A percentile compares a stretch with the other conserved stretches of the same genome.
phyloP scores from a whole-genome alignment of 2,797 vertebrate genomes.

The Diceros bicornis region DNA sequence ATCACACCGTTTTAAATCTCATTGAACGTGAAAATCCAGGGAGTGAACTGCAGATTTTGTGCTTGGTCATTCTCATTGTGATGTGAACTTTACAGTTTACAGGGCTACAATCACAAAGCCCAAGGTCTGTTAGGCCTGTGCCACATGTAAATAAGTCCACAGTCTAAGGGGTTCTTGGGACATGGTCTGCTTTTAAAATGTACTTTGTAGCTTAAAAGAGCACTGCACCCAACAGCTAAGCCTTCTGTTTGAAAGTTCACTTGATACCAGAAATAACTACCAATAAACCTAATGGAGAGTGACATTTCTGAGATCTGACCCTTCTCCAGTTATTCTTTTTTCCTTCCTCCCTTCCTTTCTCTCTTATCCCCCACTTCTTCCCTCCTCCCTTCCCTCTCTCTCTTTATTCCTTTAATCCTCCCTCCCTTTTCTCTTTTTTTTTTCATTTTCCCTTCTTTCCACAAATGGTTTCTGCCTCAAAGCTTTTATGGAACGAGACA shows the following conservation, averaged over 20 bases:
- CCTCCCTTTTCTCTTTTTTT: background rate
- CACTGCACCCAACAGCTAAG: background rate
- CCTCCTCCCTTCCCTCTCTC: background rate
- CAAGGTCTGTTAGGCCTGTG: slow-evolving; percentile 42
- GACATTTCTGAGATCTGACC: slow-evolving; percentile 4
- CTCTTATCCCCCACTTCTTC: background rate
- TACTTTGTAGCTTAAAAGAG: slow-evolving; percentile 75
- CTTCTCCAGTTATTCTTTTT: background rate
- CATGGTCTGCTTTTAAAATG: slow-evolving; percentile 61
- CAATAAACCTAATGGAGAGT: background rate
- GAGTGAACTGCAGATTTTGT: background rate
- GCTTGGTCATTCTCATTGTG: background rate
- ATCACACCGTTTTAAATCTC: background rate
- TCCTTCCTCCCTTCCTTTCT: background rate
- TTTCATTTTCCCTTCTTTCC: background rate
- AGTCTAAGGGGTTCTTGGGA: slow-evolving; percentile 61
- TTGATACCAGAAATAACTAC: slow-evolving; percentile 45
- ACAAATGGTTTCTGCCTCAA: slow-evolving; percentile 30
- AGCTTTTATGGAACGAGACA: slow-evolving; percentile 29
- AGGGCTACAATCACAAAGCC: slow-evolving; percentile 42
- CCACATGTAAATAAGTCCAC: slow-evolving; percentile 69
- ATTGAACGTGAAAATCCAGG: background rate
- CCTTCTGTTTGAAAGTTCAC: slow-evolving; percentile 58
- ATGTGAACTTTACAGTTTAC: slow-evolving; percentile 54
- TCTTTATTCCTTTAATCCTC: background rate